Evolutionary conservation across 2,888 invertebrate genomes (phyloP).

Genomic region (Chrysina gloriosa): DNA sequence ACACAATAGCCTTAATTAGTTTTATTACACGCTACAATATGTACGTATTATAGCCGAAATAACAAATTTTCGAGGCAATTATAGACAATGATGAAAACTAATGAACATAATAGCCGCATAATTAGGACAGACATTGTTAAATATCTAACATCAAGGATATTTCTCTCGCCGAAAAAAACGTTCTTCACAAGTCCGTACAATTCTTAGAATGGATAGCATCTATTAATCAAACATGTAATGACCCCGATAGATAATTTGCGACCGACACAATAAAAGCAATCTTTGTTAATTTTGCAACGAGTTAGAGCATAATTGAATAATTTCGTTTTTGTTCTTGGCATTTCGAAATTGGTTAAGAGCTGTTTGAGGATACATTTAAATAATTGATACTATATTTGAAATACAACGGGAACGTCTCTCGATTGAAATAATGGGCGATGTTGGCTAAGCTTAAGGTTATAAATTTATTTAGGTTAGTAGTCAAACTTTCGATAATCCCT

Average conservation of each 20-base stretch:
- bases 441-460: too few species aligned
- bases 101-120: conserved; percentile 18
- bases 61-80: conserved; percentile 25
- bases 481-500: too few species aligned
- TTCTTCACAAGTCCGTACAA: conserved; percentile 15
- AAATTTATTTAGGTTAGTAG: too few species aligned
- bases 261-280: conserved; percentile 17
- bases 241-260: conserved; percentile 14
- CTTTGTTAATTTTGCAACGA: conserved; percentile 11
- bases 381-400: too few species aligned
- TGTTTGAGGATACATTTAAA: background rate
- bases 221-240: conserved; percentile 27
- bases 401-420: too few species aligned
- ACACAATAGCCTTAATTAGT: conserved; percentile 8
- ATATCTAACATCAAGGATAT: conserved; percentile 27
- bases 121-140: conserved; percentile 25
- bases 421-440: too few species aligned
- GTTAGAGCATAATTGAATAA: conserved; percentile 1
- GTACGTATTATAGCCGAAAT: background rate
- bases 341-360: conserved; percentile 2
- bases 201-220: conserved; percentile 18
- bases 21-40: too few species aligned
- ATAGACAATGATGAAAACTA: conserved; percentile 27
- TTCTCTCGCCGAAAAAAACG: conserved; percentile 14
- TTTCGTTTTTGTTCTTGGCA: conserved; percentile 17